phyloP scores from a whole-genome alignment of 2,113 vertebrate genomes.

The Miniopterus natalensis region DNA sequence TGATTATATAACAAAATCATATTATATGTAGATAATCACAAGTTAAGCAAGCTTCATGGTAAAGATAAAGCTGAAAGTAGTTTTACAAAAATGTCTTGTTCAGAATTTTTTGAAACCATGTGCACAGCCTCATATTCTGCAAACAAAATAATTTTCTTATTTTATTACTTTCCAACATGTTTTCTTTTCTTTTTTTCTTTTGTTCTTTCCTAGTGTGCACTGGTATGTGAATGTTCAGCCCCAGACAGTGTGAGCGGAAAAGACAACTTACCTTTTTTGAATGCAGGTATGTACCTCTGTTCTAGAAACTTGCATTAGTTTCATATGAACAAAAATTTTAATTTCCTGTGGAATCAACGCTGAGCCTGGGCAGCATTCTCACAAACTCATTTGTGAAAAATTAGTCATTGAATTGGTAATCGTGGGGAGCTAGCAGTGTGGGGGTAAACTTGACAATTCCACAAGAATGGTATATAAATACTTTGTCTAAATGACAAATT shows the following conservation, averaged over 20 bases:
- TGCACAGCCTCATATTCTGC: not conserved
- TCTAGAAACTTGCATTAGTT: not conserved
- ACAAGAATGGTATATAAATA: not conserved
- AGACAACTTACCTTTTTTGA: constrained; percentile 93
- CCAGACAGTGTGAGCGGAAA: constrained; percentile 88
- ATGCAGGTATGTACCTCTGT: constrained; percentile 89
- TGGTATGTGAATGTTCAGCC: constrained; percentile 92
- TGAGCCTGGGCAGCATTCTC: not conserved
- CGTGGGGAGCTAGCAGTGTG: too few species aligned
- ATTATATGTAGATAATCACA: not conserved
- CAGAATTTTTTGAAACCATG: not conserved
- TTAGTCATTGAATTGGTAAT: not conserved
- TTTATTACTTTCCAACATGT: constrained; percentile 47
- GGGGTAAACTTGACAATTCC: not conserved
- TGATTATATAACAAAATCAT: not conserved
- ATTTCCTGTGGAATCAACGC: not conserved
- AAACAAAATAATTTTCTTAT: not conserved
- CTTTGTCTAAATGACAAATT: not conserved
- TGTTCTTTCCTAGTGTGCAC: constrained; percentile 90
- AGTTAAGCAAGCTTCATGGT: not conserved
- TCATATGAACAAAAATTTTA: not conserved
- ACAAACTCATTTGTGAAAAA: not conserved
- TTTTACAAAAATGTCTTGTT: not conserved
- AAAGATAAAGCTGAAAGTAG: not conserved
- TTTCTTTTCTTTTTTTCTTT: constrained; percentile 48